These are phyloP conservation scores for Mustela lutreola DNA, from an alignment of 2,113 vertebrate species.

Conservation along the genomic window DNA sequence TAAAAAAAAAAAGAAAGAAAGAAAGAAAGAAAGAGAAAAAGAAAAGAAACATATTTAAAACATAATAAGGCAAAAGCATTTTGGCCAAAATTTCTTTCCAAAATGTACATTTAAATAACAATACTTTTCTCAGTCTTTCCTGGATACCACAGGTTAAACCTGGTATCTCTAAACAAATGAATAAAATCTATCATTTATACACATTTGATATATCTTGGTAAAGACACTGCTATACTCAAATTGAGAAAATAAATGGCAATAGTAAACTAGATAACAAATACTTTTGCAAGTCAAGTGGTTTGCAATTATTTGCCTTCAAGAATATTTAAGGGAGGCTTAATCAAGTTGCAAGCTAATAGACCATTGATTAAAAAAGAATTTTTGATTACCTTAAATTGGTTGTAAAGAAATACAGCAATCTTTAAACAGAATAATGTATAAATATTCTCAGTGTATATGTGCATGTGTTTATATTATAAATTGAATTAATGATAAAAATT, in stretches of 20 bases:
- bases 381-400: not conserved
- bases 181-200: not conserved
- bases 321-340: not conserved
- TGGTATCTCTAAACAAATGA: not conserved
- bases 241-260: not conserved
- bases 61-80: not conserved
- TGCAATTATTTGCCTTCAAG: not conserved
- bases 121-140: not conserved
- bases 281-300: not conserved
- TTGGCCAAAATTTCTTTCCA: not conserved
- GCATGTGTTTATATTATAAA: not conserved
- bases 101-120: slow-evolving; percentile 1
- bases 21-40: too few species aligned
- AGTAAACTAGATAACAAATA: not conserved
- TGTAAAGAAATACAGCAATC: not conserved
- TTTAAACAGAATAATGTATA: not conserved
- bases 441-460: not conserved
- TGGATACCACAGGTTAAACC: not conserved
- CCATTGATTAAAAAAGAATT: not conserved
- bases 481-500: not conserved
- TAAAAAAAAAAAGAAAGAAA: not conserved
- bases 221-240: not conserved
- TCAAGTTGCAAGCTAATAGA: not conserved
- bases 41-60: not conserved
- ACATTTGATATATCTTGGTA: not conserved